Conservation (phyloP, 2,113 vertebrate genomes). For the Hiodon tergisus region DNA sequence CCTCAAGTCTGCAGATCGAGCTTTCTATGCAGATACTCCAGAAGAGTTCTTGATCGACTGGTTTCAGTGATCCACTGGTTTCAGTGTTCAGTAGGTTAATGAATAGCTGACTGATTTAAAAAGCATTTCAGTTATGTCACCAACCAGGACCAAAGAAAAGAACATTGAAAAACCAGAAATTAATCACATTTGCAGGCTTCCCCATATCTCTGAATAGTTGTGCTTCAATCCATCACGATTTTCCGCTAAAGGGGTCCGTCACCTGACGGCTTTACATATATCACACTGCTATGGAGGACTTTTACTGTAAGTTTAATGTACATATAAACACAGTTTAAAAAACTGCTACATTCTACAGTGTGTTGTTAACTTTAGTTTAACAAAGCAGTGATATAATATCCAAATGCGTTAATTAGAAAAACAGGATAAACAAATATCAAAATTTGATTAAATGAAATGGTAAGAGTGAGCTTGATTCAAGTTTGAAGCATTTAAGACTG, state of each 20-base stretch:
- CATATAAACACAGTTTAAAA: conserved; percentile 53
- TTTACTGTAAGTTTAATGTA: conserved; percentile 38
- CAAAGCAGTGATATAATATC: conserved; percentile 28
- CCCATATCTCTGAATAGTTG: conserved; percentile 56
- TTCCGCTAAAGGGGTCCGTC: conserved; percentile 50
- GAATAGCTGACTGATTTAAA: conserved; percentile 27
- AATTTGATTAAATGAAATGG: conserved; percentile 25
- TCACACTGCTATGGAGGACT: conserved; percentile 43
- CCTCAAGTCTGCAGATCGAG: conserved; percentile 28
- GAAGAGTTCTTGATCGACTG: conserved; percentile 1
- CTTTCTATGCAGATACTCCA: conserved; percentile 39
- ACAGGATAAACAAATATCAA: conserved; percentile 25
- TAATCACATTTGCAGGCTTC: conserved; percentile 58
- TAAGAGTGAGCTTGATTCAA: conserved; percentile 19
- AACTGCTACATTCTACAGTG: conserved; percentile 52
- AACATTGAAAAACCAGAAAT: conserved; percentile 27
- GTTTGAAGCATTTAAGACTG: conserved; percentile 51
- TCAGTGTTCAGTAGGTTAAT: not conserved
- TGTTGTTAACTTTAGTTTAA: not conserved
- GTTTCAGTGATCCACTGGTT: conserved; percentile 31
- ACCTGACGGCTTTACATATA: conserved; percentile 41
- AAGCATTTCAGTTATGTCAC: conserved; percentile 24
- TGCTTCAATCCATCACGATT: conserved; percentile 60
- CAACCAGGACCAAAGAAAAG: conserved; percentile 28
- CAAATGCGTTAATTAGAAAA: conserved; percentile 25